These are phyloP conservation scores for Lepidocyrtinus sp. DNA, from an alignment of 2,888 invertebrate species.

Conservation along the genomic window DNA sequence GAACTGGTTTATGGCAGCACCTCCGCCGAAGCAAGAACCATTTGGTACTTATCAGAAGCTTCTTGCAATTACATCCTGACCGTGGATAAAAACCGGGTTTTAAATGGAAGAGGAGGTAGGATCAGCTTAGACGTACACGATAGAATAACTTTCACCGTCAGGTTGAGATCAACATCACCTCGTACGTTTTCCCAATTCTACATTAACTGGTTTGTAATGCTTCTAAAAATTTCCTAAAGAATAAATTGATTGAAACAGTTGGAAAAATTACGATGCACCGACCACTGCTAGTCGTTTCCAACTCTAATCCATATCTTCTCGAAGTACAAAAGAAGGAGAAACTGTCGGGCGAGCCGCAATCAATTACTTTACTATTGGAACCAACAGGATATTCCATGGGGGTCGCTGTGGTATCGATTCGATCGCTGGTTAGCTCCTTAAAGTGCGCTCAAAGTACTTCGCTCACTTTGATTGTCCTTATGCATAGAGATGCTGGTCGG, in stretches of 20 bases:
- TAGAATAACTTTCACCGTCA: slow-evolving; percentile 43
- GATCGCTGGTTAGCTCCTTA: slow-evolving; percentile 36
- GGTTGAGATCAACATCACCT: slow-evolving; percentile 16
- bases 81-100: slow-evolving; percentile 34
- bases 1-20: slow-evolving; percentile 15
- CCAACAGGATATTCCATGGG: slow-evolving; percentile 50
- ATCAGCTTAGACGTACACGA: slow-evolving; percentile 60
- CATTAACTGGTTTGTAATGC: not conserved
- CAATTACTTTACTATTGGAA: slow-evolving; percentile 21
- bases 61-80: slow-evolving; percentile 53
- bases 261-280: slow-evolving; percentile 47
- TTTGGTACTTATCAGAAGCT: slow-evolving; percentile 44
- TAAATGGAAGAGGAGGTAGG: slow-evolving; percentile 42
- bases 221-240: not conserved
- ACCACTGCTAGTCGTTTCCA: slow-evolving; percentile 50
- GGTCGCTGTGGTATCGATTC: slow-evolving; percentile 34
- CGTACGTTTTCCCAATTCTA: slow-evolving; percentile 9
- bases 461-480: slow-evolving; percentile 46
- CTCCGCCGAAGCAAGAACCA: not conserved
- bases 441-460: slow-evolving; percentile 33
- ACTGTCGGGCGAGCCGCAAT: slow-evolving; percentile 15
- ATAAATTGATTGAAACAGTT: slow-evolving; percentile 28
- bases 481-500: slow-evolving; percentile 44
- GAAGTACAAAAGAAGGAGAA: slow-evolving; percentile 28
- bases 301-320: slow-evolving; percentile 56